Evolutionary conservation across 2,797 vertebrate genomes (phyloP), one percentile per base, ranked within the genome.

Genomic region (Neosilurus mollespiculum): DNA sequence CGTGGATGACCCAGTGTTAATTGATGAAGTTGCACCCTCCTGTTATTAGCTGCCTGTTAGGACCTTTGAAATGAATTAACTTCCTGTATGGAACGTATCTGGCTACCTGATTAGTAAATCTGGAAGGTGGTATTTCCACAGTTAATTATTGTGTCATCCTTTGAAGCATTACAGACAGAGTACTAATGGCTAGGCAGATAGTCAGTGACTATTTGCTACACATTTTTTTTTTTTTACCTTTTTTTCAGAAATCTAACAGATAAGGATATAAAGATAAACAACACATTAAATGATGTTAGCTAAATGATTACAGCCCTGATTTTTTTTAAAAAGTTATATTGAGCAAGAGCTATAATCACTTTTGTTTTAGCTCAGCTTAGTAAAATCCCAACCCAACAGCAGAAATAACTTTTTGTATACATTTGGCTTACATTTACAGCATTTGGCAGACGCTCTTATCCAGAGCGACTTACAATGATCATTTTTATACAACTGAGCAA

Each of bases 31-130:
- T 66, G 49, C 24, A 80, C 49, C 49, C 34, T 65, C 30, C 49
- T 80, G 43, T 80, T 66, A 80, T 66, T 80, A 80, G 62, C 62
- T 80, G 43, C 43, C 64, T 80, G 66, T 65, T 80, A 66, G 62
- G 9, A 66, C 78, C 62, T 80, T 66, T 80, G 62, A 80, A 80
- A 80, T 66, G 61, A 80, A 34, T 49, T 20, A 54, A 34, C 78
- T 30, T 66, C 64, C 24, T 54, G 49, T 20, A 66, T 34, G 49
- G 62, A 80, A 30, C 4, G 9, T 24, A 53, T 78, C 65, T 65
- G n/a, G 6, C 37, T 26, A 26, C 61, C 43, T 49, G 18, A 66
- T 80, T 66, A 80, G 18, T 66, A 54, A 80, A 62, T 62, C 24
- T 54, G 62, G 49, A 34, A 20, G 26, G 49, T 22, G 34, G 12